phyloP scores from a whole-genome alignment of 2,888 invertebrate genomes.

The Masnerella sp. region DNA sequence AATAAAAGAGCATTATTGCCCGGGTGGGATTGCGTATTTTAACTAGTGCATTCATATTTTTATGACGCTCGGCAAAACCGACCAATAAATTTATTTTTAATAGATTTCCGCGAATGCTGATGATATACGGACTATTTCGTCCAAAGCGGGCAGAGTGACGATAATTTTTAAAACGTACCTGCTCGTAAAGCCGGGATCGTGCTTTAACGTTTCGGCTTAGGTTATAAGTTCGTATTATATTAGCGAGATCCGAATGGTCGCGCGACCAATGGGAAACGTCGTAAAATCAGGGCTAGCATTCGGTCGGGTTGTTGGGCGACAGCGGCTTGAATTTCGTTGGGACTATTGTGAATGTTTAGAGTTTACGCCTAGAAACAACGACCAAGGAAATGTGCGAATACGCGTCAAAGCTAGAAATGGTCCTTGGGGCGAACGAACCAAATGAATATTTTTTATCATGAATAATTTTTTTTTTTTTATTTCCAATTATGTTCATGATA shows the following conservation, averaged over 20 bases:
- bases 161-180: constrained; percentile 75
- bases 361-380: background rate
- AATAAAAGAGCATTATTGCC: background rate
- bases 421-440: background rate
- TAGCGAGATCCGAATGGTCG: constrained; percentile 73
- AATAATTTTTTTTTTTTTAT: no score
- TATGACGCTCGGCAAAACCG: constrained; percentile 32
- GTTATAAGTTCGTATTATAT: constrained; percentile 78
- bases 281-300: constrained; percentile 77
- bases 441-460: background rate
- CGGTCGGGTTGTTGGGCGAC: constrained; percentile 76
- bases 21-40: background rate
- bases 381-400: no score
- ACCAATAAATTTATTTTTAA: constrained; percentile 59
- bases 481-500: no score
- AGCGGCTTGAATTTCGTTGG: constrained; percentile 74
- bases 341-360: constrained; percentile 68
- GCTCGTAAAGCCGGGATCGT: constrained; percentile 73
- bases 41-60: constrained; percentile 44
- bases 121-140: constrained; percentile 71
- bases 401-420: no score
- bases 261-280: constrained; percentile 73
- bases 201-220: constrained; percentile 76
- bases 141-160: constrained; percentile 74
- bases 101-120: constrained; percentile 59